These are phyloP conservation scores for Cremastinae sp. DNA, from an alignment of 2,888 invertebrate genomes.

Conservation along the genomic window DNA sequence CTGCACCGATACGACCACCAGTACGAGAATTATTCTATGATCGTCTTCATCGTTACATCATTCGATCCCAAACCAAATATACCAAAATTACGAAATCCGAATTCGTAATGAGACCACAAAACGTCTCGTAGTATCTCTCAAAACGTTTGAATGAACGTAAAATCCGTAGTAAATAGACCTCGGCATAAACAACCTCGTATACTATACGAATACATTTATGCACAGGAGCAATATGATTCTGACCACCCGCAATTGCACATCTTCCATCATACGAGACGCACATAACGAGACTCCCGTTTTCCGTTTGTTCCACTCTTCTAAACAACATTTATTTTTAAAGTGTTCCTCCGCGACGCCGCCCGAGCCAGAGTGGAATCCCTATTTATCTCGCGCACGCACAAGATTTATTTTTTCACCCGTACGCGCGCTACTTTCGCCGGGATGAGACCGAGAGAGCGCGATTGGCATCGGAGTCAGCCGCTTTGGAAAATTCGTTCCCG, in stretches of 20 bases:
- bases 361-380: slow-evolving; percentile 35
- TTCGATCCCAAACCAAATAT: too few relatives aligned
- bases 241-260: slow-evolving; percentile 46
- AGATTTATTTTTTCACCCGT: slow-evolving; percentile 11
- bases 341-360: background rate
- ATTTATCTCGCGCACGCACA: slow-evolving; percentile 24
- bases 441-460: slow-evolving; percentile 29
- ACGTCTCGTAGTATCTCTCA: background rate
- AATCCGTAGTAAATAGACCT: slow-evolving; percentile 40
- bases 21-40: too few relatives aligned
- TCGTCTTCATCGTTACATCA: too few relatives aligned
- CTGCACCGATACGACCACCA: too few relatives aligned
- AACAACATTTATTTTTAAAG: slow-evolving; percentile 51
- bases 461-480: slow-evolving; percentile 44
- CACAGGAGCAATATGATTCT: slow-evolving; percentile 49
- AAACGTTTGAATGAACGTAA: slow-evolving; percentile 42
- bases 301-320: slow-evolving; percentile 18
- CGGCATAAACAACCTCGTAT: background rate
- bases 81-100: background rate
- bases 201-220: slow-evolving; percentile 43
- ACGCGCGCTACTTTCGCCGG: slow-evolving; percentile 38
- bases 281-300: slow-evolving; percentile 11
- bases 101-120: background rate
- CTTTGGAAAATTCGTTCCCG: slow-evolving; percentile 27
- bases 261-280: background rate